Conservation (phyloP, 2,797 vertebrate genomes). For the Myripristis jacobus region DNA sequence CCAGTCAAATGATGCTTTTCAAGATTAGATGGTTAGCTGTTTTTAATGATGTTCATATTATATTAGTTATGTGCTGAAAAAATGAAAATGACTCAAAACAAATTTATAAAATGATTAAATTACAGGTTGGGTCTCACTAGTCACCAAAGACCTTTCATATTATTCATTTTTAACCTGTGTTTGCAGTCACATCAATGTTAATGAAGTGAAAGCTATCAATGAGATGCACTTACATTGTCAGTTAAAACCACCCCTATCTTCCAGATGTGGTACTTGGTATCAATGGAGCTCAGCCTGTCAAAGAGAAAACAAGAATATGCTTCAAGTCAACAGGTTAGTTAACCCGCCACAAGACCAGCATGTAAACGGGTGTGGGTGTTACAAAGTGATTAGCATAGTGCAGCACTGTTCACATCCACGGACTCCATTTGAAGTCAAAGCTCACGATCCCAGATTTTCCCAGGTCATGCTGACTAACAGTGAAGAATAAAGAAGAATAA, state of each 20-base stretch:
- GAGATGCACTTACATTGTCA: slow-evolving; percentile 91
- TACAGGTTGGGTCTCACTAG: no score
- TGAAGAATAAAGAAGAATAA: background rate
- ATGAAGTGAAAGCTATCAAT: background rate
- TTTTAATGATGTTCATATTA: no score
- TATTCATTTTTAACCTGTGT: background rate
- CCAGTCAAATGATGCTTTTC: no score
- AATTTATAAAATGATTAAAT: no score
- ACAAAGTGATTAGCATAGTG: background rate
- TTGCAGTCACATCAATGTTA: background rate
- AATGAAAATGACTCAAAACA: no score
- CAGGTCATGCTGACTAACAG: background rate
- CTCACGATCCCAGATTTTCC: background rate
- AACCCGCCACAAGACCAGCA: no score
- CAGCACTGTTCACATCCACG: background rate
- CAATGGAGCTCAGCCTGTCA: slow-evolving; percentile 94
- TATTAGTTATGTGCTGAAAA: no score
- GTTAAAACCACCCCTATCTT: slow-evolving; percentile 98
- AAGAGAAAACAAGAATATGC: slow-evolving; percentile 14
- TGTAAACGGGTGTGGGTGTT: no score
- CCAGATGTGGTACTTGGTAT: slow-evolving; percentile 98
- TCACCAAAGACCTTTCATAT: background rate
- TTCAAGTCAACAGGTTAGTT: background rate
- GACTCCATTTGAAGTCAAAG: background rate
- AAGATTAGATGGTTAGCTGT: no score